phyloP scores from a whole-genome alignment of 2,113 vertebrate genomes.

The Beaufortia kweichowensis region DNA sequence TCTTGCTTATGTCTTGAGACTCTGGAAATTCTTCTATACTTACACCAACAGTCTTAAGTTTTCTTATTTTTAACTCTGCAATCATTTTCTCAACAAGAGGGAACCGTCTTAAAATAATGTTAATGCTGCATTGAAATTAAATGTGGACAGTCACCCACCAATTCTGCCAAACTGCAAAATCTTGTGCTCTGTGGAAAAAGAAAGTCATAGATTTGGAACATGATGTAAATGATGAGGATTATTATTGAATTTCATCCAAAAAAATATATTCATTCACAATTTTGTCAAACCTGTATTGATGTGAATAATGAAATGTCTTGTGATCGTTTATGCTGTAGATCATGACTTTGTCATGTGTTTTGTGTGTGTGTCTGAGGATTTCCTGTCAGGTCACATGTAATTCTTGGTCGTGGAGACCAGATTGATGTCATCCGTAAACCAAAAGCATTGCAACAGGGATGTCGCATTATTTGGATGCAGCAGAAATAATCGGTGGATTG shows the following conservation, averaged over 20 bases:
- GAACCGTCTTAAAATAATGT: too few relatives aligned
- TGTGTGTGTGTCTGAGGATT: not conserved
- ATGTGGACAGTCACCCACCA: too few relatives aligned
- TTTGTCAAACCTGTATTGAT: slow-evolving; percentile 5
- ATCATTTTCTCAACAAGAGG: not conserved
- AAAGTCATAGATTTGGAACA: too few relatives aligned
- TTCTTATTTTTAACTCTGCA: not conserved
- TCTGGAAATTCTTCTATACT: not conserved
- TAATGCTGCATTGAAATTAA: too few relatives aligned
- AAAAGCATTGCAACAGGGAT: not conserved
- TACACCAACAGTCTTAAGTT: slow-evolving; percentile 21
- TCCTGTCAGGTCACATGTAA: slow-evolving; percentile 27
- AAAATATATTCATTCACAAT: too few relatives aligned
- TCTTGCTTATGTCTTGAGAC: not conserved
- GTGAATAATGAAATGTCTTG: not conserved
- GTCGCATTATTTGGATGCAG: not conserved
- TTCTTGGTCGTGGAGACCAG: not conserved
- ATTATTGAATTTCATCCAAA: too few relatives aligned
- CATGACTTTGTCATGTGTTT: slow-evolving; percentile 1
- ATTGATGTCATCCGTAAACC: not conserved
- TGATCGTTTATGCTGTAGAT: not conserved
- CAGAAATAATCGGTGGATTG: not conserved
- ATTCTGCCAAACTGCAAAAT: too few relatives aligned
- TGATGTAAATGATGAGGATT: too few relatives aligned
- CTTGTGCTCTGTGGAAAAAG: too few relatives aligned